Percentiles rank a stretch among this genome's conserved stretches.
phyloP scores from a whole-genome alignment of 2,113 vertebrate genomes.

The Irena cyanogastra region DNA sequence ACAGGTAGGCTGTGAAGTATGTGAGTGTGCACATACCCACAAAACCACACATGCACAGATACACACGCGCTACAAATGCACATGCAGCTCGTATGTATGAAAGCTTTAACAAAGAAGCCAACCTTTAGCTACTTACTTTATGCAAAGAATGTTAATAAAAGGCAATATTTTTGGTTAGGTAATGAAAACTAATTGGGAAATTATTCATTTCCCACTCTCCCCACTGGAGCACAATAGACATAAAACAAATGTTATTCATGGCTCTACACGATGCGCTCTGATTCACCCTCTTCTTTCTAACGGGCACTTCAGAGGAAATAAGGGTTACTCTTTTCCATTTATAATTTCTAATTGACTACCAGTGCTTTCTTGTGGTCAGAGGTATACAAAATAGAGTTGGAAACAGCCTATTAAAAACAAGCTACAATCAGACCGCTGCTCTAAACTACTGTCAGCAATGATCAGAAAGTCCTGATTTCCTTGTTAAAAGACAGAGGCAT shows the following conservation, averaged over 20 bases:
- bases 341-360: slow-evolving; percentile 73
- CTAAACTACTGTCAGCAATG: slow-evolving; percentile 39
- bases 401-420: slow-evolving; percentile 74
- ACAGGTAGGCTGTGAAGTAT: neutral
- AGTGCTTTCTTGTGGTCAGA: slow-evolving; percentile 72
- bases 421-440: slow-evolving; percentile 58
- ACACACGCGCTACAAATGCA: rapidly evolving
- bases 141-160: slow-evolving; percentile 39
- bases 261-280: slow-evolving; percentile 46
- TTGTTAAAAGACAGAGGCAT: slow-evolving; percentile 75
- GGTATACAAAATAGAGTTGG: slow-evolving; percentile 64
- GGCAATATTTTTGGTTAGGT: slow-evolving; percentile 53
- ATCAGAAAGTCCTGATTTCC: slow-evolving; percentile 72
- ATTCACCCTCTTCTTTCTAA: slow-evolving; percentile 64
- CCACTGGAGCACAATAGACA: slow-evolving; percentile 40
- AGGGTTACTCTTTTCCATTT: slow-evolving; percentile 72
- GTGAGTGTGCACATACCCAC: rapidly evolving
- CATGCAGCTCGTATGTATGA: neutral
- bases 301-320: slow-evolving; percentile 64
- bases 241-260: slow-evolving; percentile 65
- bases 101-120: neutral
- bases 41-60: rapidly evolving
- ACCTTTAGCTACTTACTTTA: slow-evolving; percentile 28
- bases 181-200: slow-evolving; percentile 67
- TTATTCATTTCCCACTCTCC: slow-evolving; percentile 58